Evolutionary conservation across 2,113 vertebrate species (phyloP).

Genomic region (Toxotes chatareus): DNA sequence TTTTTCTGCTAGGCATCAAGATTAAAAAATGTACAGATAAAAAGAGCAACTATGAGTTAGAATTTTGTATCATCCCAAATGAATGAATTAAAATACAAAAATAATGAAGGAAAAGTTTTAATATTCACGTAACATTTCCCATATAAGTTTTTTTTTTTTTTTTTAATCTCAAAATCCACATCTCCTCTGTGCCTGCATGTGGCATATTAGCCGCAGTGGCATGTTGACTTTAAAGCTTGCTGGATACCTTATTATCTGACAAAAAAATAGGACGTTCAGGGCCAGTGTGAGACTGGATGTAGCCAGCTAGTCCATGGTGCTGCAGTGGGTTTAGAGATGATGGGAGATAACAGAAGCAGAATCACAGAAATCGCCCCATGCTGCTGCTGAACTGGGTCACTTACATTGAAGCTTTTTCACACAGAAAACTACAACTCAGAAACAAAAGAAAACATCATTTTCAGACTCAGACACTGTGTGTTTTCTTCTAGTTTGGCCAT

Average conservation of each 20-base stretch:
- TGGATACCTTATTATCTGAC: slow-evolving; percentile 35
- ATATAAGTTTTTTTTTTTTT: neutral
- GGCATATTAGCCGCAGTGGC: neutral
- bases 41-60: too few species aligned
- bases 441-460: slow-evolving; percentile 1
- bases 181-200: neutral
- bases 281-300: slow-evolving; percentile 54
- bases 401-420: slow-evolving; percentile 13
- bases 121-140: neutral
- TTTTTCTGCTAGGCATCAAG: neutral
- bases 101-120: neutral
- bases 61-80: neutral
- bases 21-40: neutral
- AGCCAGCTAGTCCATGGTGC: slow-evolving; percentile 30
- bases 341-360: slow-evolving; percentile 54
- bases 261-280: slow-evolving; percentile 57
- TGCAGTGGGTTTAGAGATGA: slow-evolving; percentile 60
- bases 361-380: slow-evolving; percentile 32
- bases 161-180: too few species aligned
- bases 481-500: neutral
- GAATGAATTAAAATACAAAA: neutral
- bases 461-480: neutral
- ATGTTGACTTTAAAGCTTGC: neutral
- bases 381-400: slow-evolving; percentile 58
- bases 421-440: slow-evolving; percentile 16